Conservation (phyloP, 92 coral and sea anemone genomes). For the Phenganax marumi region DNA sequence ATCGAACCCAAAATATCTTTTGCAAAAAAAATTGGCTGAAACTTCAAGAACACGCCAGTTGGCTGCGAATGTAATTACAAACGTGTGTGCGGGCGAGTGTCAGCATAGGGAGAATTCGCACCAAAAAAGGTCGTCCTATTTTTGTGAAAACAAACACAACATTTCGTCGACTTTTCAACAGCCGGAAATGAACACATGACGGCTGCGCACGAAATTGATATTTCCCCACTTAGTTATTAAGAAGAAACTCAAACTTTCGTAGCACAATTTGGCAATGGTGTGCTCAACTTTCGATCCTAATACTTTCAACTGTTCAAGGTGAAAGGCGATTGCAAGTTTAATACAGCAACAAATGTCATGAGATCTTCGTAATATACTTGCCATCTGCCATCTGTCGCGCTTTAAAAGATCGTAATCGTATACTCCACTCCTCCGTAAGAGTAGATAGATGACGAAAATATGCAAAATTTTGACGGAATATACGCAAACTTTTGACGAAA, state of each 20-base stretch:
- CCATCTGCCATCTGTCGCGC: slow-evolving; percentile 10
- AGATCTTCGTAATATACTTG: neutral
- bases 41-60: neutral
- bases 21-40: neutral
- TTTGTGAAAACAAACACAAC: neutral
- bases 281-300: neutral
- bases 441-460: too few species aligned
- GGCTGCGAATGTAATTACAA: neutral
- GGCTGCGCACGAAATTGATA: slow-evolving; percentile 12
- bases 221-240: slow-evolving; percentile 27
- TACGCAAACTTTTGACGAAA: too few species aligned
- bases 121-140: slow-evolving; percentile 13
- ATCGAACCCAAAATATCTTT: neutral
- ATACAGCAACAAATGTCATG: slow-evolving; percentile 12
- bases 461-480: too few species aligned
- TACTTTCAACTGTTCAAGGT: slow-evolving; percentile 7
- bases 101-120: too few species aligned
- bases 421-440: neutral
- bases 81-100: neutral
- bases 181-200: slow-evolving; percentile 14
- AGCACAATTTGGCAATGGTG: slow-evolving; percentile 14
- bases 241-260: neutral
- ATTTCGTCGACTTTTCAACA: slow-evolving; percentile 21
- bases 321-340: neutral
- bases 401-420: slow-evolving; percentile 2